A percentile compares a stretch with the other conserved stretches of the same genome.
phyloP scores from a whole-genome alignment of 2,888 invertebrate genomes.

The Penaeus monodon region DNA sequence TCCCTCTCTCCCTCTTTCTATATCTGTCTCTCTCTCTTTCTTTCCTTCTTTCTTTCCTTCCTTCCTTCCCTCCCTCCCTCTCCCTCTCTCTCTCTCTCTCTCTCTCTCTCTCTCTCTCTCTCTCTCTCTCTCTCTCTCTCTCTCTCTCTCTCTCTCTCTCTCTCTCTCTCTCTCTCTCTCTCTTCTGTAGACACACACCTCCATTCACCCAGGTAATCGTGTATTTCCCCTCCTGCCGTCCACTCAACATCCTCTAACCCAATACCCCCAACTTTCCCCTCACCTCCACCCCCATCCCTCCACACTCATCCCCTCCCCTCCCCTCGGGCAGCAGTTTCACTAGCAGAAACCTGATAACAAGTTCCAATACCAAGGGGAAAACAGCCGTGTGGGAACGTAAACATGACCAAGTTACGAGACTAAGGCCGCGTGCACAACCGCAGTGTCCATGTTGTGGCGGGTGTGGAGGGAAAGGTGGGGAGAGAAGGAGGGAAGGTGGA shows the following conservation, averaged over 20 bases:
- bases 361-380: conserved; percentile 18
- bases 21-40: not conserved
- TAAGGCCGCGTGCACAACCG: conserved; percentile 10
- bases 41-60: not conserved
- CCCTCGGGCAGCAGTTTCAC: not conserved
- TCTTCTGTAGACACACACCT: not conserved
- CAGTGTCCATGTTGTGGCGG: not conserved
- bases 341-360: conserved; percentile 28
- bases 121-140: conserved; percentile 5
- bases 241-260: not conserved
- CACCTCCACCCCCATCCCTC: not conserved
- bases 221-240: not conserved
- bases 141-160: not conserved
- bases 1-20: not conserved
- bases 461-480: conserved; percentile 2
- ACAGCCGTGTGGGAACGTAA: conserved; percentile 15
- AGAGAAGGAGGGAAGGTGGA: not conserved
- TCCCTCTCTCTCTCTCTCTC: conserved; percentile 1
- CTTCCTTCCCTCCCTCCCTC: not conserved
- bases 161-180: conserved; percentile 3
- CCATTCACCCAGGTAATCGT: not conserved
- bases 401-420: conserved; percentile 5
- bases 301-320: not conserved
- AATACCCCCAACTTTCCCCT: not conserved
- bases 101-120: conserved; percentile 3